Evolutionary conservation across 1,140 invertebrate genomes (phyloP), one percentile per base, ranked within the genome.

Genomic region (Archivesica marissinica): DNA sequence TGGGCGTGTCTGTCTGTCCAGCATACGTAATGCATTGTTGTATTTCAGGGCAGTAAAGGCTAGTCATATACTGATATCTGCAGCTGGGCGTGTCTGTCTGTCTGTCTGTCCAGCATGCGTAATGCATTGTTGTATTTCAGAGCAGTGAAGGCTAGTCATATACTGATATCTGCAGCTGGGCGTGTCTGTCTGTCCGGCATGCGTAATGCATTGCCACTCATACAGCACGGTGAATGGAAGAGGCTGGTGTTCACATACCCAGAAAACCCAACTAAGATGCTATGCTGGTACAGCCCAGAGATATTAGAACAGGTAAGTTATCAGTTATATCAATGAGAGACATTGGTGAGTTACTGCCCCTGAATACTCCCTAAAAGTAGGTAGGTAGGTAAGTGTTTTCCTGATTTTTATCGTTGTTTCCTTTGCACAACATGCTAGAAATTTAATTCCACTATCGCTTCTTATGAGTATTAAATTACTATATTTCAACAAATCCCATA

Each of bases 241-340:
- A 95, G 93, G 74, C 95, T 94, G 20, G 94, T 98, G 20, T 97
- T 97, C 94, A 96, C 95, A 77, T 96, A 97, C 92, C 97, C 97
- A 6, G 94, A 95, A 0, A 95, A 95, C 35, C 96, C 95, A 47
- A 95, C 95, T 77, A 94, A 95, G 39, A 96, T 97, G 91, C 92
- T 98, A 0, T 97, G 97, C 92, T 98, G 97, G 97, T 95, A 97
- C 1, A 97, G 97, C 92, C 98, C 98, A 25, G 98, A 99, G 94
- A 93, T 98, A n/a, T 94, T 98, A 30, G 96, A 97, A 94, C 97
- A 98, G 95, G 96, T 96, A 80, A n/a, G n/a, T n/a, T n/a, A n/a
- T n/a, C n/a, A n/a, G n/a, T n/a, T n/a, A n/a, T n/a, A n/a, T n/a
- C n/a, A n/a, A n/a, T n/a, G n/a, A n/a, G n/a, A n/a, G n/a, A n/a